phyloP scores from a whole-genome alignment of 2,797 vertebrate genomes.

The Danio albolineatus region DNA sequence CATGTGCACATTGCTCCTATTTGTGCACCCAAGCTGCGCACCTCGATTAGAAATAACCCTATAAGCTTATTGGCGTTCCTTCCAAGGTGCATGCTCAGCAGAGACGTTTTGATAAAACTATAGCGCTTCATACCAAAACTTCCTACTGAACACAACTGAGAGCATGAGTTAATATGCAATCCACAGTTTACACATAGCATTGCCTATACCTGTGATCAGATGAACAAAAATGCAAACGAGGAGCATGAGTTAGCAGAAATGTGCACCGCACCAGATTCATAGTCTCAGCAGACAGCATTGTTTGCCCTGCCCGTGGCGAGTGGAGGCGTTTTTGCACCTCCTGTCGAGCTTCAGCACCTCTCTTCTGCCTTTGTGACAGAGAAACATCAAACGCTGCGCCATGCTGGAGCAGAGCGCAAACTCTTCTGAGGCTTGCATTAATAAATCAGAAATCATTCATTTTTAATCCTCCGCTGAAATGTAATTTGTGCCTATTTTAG shows the following conservation, averaged over 20 bases:
- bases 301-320: background rate
- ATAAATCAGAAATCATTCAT: slow-evolving; percentile 87
- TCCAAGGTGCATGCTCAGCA: no score
- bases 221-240: background rate
- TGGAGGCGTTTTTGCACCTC: background rate
- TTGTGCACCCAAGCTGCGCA: no score
- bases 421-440: slow-evolving; percentile 70
- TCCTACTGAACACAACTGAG: no score
- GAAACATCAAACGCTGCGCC: slow-evolving; percentile 68
- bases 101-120: no score
- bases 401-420: slow-evolving; percentile 50
- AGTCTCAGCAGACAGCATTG: background rate
- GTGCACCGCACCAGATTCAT: background rate
- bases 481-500: slow-evolving; percentile 82
- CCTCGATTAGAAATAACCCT: no score
- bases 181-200: no score
- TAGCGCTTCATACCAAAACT: no score
- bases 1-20: no score
- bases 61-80: no score
- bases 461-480: slow-evolving; percentile 84
- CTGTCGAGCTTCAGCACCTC: slow-evolving; percentile 20
- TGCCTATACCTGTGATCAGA: no score
- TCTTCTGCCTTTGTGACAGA: slow-evolving; percentile 66
- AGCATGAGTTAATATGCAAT: no score
- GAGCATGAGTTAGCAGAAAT: slow-evolving; percentile 2